Base-by-base conservation (phyloP, 2,113 vertebrate species). In the Trogon surrucura region DNA sequence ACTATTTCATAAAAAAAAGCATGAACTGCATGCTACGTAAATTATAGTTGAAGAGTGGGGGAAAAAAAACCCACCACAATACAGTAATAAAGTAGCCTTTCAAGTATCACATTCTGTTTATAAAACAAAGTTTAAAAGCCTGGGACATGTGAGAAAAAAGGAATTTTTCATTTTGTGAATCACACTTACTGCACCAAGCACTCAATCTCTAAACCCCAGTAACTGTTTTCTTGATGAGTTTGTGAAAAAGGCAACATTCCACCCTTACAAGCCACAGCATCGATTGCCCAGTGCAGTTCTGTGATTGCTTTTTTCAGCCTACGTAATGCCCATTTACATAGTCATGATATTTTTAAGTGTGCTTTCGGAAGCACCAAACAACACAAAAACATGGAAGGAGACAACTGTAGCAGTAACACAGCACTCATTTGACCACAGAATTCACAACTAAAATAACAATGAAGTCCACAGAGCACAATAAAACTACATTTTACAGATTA, bases 401-500 rank as follows among this genome's bases (percentile, higher is more conserved):
- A 54, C 38, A 89, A 30, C 1, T 56, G 11, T 66, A 9, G 61
- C 74, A 71, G 16, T 11, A 87, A n/a, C 50, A 4, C 5, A 12
- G 19, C 81, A 20, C 60, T 77, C 74, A 5, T 41, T 9, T 16
- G 51, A 58, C 45, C 54, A 44, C 88, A 38, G 80, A 91, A 80
- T 56, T 56, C 73, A 19, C 50, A 29, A 47, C 58, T 38, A 67
- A 71, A 80, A 58, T 54, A 81, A 53, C 16, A 44, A 75, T 47
- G 20, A 6, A 80, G 80, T 67, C 38, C 64, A 16, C 1, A 13
- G 54, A 73, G 56, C 78, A 89, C 73, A 88, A 79, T 84, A 85
- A 65, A 88, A 88, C 85, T 88, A 87, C 89, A 93, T 96, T 83
- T 96, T 89, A 56, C 56, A 57, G 61, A 71, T 91, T 51, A 62